Evolutionary conservation across 2,797 vertebrate species (phyloP), one percentile per base, ranked within the genome.

Genomic region (Paratrypauchen microcephalus): DNA sequence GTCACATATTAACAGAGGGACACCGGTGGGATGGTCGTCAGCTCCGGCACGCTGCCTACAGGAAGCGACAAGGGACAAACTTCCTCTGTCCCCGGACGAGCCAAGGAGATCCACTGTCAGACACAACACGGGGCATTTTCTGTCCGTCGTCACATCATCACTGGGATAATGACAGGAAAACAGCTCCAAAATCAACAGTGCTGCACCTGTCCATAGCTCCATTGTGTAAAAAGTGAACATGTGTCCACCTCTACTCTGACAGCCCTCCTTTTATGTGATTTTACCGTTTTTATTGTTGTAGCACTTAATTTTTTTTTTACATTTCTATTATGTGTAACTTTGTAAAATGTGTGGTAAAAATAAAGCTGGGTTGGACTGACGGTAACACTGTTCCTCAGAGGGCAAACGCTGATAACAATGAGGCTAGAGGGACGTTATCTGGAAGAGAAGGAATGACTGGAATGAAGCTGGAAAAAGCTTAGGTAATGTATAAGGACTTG

Each of bases 191-290:
- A 72, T 75, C 84, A 81, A 77, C 81, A 73, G 47, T 28, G 68
- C 86, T 80, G 82, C 85, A 92, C 87, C 88, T 84, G 91, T 83
- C 84, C 78, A 88, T 71, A 79, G 77, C 48, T 45, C 72, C 45
- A 77, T 88, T 12, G 32, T n/a, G 6, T 9, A 63, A 47, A 57
- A 59, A 30, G 56, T 58, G 26, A 30, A 70, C 58, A 30, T 77
- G 72, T 65, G 76, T 86, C 67, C 76, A 73, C 64, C 79, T 77
- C 69, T 50, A 56, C 66, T 60, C 32, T 23, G 63, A 74, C 30
- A 1, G 30, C 39, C 39, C 39, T 41, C 3, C 2, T 41, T 41
- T 41, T 41, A 12, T 2, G 4, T 2, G 0, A 41, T 41, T 41
- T 1, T 2, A 41, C 39, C 2, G 8, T 39, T 41, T 41, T 41